Conservation (phyloP, 2,113 vertebrate species). For the Gasterosteus nipponicus region DNA sequence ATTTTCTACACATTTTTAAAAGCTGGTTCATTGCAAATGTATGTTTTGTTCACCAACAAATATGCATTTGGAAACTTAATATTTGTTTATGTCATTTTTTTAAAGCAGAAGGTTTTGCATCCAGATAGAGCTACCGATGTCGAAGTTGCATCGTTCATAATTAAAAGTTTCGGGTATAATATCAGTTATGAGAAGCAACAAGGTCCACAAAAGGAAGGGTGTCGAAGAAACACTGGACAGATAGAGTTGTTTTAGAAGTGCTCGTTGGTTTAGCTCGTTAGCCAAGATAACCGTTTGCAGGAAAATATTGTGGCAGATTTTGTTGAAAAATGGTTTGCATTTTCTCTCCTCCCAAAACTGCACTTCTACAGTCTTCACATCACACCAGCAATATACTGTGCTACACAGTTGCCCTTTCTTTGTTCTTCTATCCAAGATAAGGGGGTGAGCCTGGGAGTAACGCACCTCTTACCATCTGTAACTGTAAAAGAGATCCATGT, state of each 20-base stretch:
- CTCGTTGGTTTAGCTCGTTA: background rate
- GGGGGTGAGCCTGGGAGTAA: constrained; percentile 45
- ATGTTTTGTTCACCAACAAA: background rate
- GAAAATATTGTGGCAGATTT: background rate
- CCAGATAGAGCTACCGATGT: background rate
- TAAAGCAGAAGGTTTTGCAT: background rate
- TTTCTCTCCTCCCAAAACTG: constrained; percentile 21
- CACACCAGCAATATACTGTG: constrained; percentile 41
- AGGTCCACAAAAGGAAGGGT: background rate
- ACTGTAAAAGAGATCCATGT: constrained; percentile 61
- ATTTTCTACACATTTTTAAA: background rate
- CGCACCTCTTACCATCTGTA: constrained; percentile 42
- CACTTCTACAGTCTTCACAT: background rate
- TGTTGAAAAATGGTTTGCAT: background rate
- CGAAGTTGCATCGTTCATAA: too few species aligned
- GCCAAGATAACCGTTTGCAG: background rate
- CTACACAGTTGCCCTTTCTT: constrained; percentile 36
- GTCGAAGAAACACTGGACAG: background rate
- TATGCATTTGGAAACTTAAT: background rate
- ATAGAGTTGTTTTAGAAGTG: background rate
- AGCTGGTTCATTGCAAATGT: background rate
- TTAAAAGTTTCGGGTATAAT: background rate
- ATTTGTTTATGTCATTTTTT: too few species aligned
- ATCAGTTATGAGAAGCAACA: background rate
- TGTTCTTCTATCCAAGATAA: constrained; percentile 48